Conservation (phyloP, 2,113 vertebrate species). For the Antigone vipio region DNA sequence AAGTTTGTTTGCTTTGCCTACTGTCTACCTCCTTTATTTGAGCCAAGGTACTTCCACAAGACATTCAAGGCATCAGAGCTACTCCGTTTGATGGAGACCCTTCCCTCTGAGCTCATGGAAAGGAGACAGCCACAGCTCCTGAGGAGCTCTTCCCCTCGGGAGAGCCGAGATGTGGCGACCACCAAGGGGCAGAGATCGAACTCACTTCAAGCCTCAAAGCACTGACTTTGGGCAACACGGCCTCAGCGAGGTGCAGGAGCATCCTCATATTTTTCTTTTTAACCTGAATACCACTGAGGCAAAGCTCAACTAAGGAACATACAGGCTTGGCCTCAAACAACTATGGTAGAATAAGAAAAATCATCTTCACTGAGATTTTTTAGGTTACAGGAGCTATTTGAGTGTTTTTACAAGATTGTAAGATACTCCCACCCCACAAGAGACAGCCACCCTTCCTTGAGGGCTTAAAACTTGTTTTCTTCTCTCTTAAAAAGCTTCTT, state of each 20-base stretch:
- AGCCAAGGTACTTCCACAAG: not conserved
- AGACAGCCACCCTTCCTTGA: not conserved
- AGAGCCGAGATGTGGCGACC: fast-evolving
- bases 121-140: not conserved
- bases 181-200: fast-evolving
- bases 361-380: not conserved
- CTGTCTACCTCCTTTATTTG: not conserved
- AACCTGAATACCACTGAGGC: not conserved
- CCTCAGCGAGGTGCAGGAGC: not conserved
- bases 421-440: not conserved
- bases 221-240: not conserved
- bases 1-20: not conserved
- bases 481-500: not conserved
- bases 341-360: not conserved
- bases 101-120: not conserved
- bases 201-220: not conserved
- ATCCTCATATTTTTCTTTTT: not conserved
- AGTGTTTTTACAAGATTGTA: not conserved
- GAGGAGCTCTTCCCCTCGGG: not conserved
- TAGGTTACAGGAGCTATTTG: not conserved
- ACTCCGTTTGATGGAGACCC: not conserved
- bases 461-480: not conserved
- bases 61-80: not conserved
- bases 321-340: not conserved
- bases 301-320: not conserved